Evolutionary conservation across 1,140 invertebrate genomes (phyloP).

Genomic region (Campoletis sonorensis): DNA sequence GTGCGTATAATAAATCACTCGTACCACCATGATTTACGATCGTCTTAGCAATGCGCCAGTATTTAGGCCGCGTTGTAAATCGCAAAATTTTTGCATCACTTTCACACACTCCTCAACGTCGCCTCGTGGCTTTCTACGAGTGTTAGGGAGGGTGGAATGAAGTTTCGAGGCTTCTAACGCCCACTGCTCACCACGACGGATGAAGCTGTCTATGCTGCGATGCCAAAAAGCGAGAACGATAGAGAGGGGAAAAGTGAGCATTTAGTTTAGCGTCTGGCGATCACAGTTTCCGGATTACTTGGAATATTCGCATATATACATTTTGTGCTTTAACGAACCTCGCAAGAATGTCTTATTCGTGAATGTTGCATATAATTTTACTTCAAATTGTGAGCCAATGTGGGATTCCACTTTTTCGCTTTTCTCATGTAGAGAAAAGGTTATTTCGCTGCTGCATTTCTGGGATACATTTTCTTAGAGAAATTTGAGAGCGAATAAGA

Average conservation of each 20-base stretch:
- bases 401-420: not conserved
- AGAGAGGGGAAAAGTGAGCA: not conserved
- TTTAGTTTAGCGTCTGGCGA: not conserved
- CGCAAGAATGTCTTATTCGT: not conserved
- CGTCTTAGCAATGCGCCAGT: slow-evolving; percentile 43
- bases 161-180: not conserved
- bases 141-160: too few relatives aligned
- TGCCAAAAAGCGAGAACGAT: slow-evolving; percentile 10
- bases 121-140: too few relatives aligned
- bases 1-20: slow-evolving; percentile 36
- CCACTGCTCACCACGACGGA: slow-evolving; percentile 30
- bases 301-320: slow-evolving; percentile 16
- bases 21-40: slow-evolving; percentile 40
- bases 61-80: slow-evolving; percentile 45
- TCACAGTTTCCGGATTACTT: not conserved
- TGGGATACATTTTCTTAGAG: not conserved
- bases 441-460: not conserved
- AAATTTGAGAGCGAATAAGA: not conserved
- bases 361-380: slow-evolving; percentile 18
- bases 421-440: not conserved
- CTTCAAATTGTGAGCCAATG: slow-evolving; percentile 24
- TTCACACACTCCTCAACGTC: not conserved
- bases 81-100: slow-evolving; percentile 37
- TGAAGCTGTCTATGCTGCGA: slow-evolving; percentile 32
- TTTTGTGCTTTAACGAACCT: not conserved